Evolutionary conservation across 2,113 vertebrate genomes (phyloP), one percentile per base, ranked within the genome.

Genomic region (Probosciger aterrimus): DNA sequence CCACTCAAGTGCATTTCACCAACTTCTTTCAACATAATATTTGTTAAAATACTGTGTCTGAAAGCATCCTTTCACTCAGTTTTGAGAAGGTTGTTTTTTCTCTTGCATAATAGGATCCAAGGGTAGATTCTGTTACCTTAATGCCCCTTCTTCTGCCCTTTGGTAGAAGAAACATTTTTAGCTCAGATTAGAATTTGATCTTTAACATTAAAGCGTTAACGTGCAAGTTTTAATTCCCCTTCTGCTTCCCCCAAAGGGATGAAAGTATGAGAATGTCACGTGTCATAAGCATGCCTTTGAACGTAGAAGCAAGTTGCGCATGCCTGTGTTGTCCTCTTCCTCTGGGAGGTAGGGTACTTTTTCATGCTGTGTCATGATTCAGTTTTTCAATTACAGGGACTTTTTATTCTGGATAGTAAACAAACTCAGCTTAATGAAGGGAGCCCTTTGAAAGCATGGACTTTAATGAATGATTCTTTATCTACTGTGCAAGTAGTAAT

Each of bases 21-120:
- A 5, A 96, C 37, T 77, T 86, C 62, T 97, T 89, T 81, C 49
- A 92, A 35, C 84, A 37, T 65, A 88, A 81, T 63, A 78, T 83
- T 12, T 95, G 57, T 64, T 95, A 81, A 93, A 94, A 75, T 92
- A 80, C 79, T 31, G 18, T 65, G 57, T 92, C 75, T 75, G 73
- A 94, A 91, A 82, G 44, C 71, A 92, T 90, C 68, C 18, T 75
- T 91, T 91, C 43, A 46, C 23, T 93, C 22, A 67, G 77, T 67
- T 95, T 84, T 91, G 60, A 60, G 84, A 65, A 70, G 81, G 44
- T 57, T 82, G 35, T 18, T 92, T 92, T 90, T 90, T 62, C 12
- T 81, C 57, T 77, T 82, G 49, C 47, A 18, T 76, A 71, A 18
- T 55, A 92, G 63, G 49, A 59, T 82, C 16, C 41, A 71, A n/a